phyloP scores from a whole-genome alignment of 2,888 invertebrate genomes.

The Brachypalpus laphriformis region DNA sequence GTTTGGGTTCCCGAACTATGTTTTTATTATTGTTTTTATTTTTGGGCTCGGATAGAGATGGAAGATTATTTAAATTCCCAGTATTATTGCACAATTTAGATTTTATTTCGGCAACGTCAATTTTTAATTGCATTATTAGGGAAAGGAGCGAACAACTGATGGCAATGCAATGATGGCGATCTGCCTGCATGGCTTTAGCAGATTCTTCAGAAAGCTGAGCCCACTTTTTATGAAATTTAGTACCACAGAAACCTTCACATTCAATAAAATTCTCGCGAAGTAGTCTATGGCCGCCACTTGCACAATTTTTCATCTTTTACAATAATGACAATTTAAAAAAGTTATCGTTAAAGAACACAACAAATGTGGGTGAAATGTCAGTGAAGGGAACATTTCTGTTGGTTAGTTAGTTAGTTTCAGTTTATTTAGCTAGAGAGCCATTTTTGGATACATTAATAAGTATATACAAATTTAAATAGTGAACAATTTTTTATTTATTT shows the following conservation, averaged over 20 bases:
- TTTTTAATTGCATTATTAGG: not conserved
- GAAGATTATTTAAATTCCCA: no score
- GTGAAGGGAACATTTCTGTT: no score
- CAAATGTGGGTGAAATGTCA: no score
- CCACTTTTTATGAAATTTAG: not conserved
- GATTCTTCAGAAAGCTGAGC: not conserved
- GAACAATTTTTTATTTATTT: no score
- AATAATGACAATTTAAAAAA: not conserved
- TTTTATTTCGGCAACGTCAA: not conserved
- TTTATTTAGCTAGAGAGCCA: no score
- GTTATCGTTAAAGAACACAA: not conserved
- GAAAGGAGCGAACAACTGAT: not conserved
- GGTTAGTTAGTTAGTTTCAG: no score
- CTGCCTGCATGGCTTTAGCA: not conserved
- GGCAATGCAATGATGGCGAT: not conserved
- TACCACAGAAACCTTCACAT: not conserved
- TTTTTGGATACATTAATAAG: no score
- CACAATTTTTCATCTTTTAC: not conserved
- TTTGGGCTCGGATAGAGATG: not conserved
- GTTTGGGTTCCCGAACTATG: no score
- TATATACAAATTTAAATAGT: no score
- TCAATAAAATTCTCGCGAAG: not conserved
- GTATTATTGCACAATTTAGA: not conserved
- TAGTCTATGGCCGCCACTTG: not conserved
- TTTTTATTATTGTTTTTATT: no score